Evolutionary conservation across 2,797 vertebrate genomes (phyloP).

Genomic region (Lerista edwardsae): DNA sequence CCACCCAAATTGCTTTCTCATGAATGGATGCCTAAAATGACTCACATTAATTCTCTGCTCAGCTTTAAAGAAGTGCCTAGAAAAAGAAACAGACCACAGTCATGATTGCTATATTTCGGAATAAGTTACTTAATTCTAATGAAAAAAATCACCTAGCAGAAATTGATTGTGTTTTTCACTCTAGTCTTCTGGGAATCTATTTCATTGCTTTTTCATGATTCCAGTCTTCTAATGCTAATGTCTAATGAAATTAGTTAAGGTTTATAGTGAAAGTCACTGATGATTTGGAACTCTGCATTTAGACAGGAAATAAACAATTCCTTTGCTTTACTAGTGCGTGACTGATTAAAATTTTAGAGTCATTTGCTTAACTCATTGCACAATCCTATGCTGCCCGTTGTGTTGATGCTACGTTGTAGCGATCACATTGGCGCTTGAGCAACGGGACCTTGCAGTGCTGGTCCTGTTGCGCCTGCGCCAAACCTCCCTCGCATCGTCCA

Average conservation of each 20-base stretch:
- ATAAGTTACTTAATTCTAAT: constrained; percentile 28
- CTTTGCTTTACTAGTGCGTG: not conserved
- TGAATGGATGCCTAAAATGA: constrained; percentile 64
- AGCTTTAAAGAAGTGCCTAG: constrained; percentile 59
- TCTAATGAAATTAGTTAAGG: constrained; percentile 52
- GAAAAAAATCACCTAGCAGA: constrained; percentile 31
- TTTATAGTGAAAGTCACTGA: constrained; percentile 19
- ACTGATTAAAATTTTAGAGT: not conserved
- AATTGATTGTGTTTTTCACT: constrained; percentile 12
- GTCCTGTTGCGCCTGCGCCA: too few species aligned
- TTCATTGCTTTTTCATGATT: constrained; percentile 1
- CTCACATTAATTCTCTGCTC: constrained; percentile 70
- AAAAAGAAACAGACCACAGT: constrained; percentile 36
- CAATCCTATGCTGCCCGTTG: too few species aligned
- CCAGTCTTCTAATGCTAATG: constrained; percentile 9
- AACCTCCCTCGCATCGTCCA: too few species aligned
- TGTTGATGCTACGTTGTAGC: too few species aligned
- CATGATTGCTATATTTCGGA: constrained; percentile 54
- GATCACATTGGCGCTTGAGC: too few species aligned
- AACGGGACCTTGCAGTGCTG: too few species aligned
- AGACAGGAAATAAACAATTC: not conserved
- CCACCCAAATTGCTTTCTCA: constrained; percentile 70
- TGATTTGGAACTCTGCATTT: not conserved
- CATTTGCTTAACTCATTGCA: not conserved
- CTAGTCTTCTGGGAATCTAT: constrained; percentile 44